phyloP scores from a whole-genome alignment of 37 sponge, comb jelly and placozoan genomes.

The Chondrilla cf. caribensis region DNA sequence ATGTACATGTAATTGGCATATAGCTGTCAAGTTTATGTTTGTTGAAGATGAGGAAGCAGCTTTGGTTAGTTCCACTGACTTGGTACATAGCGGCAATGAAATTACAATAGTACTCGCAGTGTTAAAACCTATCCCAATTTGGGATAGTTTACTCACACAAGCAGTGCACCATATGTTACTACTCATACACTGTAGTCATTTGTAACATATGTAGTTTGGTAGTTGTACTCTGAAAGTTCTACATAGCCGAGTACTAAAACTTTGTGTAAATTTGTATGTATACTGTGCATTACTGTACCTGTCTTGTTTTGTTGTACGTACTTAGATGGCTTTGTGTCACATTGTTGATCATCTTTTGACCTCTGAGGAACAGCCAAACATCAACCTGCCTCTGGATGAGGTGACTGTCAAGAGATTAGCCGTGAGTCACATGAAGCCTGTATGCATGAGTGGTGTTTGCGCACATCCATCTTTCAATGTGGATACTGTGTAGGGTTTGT shows the following conservation, averaged over 20 bases:
- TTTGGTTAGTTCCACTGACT: not conserved
- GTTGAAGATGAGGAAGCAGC: conserved; percentile 21
- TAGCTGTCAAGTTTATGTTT: conserved; percentile 23
- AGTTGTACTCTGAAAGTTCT: too few species aligned
- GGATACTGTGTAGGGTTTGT: too few species aligned
- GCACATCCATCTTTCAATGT: too few species aligned
- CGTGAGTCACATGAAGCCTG: too few species aligned
- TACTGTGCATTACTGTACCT: too few species aligned
- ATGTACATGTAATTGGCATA: not conserved
- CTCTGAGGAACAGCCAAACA: not conserved
- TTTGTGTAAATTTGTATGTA: not conserved
- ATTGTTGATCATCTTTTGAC: conserved; percentile 12
- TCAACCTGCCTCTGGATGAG: not conserved
- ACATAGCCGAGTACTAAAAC: too few species aligned
- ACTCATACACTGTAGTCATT: too few species aligned
- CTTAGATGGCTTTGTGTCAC: not conserved
- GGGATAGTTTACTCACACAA: too few species aligned
- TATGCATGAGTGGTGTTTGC: too few species aligned
- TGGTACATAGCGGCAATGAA: not conserved
- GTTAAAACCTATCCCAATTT: too few species aligned
- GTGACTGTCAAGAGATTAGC: not conserved
- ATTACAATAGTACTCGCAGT: not conserved
- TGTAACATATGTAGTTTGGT: too few species aligned
- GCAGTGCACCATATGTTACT: too few species aligned
- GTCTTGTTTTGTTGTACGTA: not conserved